Percentiles rank a stretch among this genome's conserved stretches.
phyloP scores from a whole-genome alignment of 1,140 invertebrate genomes.

The Mesaphorura yosii region DNA sequence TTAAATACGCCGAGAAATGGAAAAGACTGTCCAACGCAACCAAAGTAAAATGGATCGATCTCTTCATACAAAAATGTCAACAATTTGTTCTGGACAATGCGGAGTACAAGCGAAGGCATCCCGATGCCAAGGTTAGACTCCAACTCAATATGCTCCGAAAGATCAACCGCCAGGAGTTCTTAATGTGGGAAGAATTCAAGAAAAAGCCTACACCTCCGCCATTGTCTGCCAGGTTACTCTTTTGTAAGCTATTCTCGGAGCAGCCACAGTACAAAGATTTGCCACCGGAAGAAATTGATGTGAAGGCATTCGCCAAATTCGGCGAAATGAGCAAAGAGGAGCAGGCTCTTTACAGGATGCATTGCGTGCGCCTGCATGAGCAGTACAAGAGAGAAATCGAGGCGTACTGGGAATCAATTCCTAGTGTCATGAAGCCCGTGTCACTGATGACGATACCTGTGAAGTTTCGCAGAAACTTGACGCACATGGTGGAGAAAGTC shows the following conservation, averaged over 20 bases:
- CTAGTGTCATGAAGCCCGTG: constrained; percentile 8
- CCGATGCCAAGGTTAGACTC: neutral
- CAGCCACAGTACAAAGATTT: constrained; percentile 7
- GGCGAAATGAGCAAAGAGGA: constrained; percentile 4
- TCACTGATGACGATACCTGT: constrained; percentile 8
- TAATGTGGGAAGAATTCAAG: constrained; percentile 11
- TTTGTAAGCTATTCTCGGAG: neutral
- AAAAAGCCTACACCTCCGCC: constrained; percentile 5
- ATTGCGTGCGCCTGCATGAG: neutral
- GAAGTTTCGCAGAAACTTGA: neutral
- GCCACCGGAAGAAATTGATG: neutral
- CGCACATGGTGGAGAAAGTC: neutral
- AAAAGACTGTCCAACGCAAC: constrained; percentile 7
- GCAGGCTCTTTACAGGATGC: constrained; percentile 4
- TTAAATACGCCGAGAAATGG: constrained; percentile 10
- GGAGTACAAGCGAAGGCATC: constrained; percentile 10
- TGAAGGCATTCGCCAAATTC: constrained; percentile 2
- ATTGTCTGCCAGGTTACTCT: neutral
- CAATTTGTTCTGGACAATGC: neutral
- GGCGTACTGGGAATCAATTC: constrained; percentile 2
- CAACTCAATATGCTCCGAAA: constrained; percentile 3
- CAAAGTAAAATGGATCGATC: constrained; percentile 17
- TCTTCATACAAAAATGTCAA: neutral
- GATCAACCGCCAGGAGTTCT: constrained; percentile 11
- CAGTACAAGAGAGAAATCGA: constrained; percentile 11